Base-by-base conservation (phyloP, 2,113 vertebrate genomes). In the Cyprinodon brontotheroides region DNA sequence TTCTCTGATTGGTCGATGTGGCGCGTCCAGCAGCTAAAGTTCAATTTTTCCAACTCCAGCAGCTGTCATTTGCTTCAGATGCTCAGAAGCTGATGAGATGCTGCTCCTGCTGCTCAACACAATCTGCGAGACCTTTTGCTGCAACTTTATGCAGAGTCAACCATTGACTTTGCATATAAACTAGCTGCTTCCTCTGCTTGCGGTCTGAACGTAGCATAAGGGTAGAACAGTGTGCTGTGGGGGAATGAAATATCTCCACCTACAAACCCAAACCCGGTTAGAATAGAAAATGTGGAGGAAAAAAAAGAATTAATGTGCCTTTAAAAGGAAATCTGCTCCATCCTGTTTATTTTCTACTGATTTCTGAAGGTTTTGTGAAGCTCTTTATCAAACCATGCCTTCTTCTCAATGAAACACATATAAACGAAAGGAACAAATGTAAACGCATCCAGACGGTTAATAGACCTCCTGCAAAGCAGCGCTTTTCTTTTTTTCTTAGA, bases 351-450 rank as follows among this genome's bases (percentile, higher is more conserved):
- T 39, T n/a, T 68, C 64, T 22, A 20, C 64, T 22, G 4, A 22
- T 41, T n/a, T n/a, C 7, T 22, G 17, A 68, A 37, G 11, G 50
- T 37, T 68, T 50, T 17, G 5, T 17, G 8, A 48, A 15, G 22
- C 6, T n/a, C n/a, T 29, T 29, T 65, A 13, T 6, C 1, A 41
- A 43, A 65, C 15, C 37, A 65, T 2, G 11, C 7, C 64, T 4
- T 65, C 10, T 29, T 50, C 45, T 66, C 36, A 65, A 66, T 65
- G 40, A 78, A 61, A 72, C 20, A 65, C 64, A 83, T 74, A 72
- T 70, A 81, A 53, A 71, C 70, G 62, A 76, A 77, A 53, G 11
- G 14, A 74, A 85, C 75, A 71, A 48, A 79, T 77, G 83, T 88
- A 88, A 88, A 88, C 29, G 11, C 39, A 48, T 63, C 10, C 11